phyloP scores from a whole-genome alignment of 2,113 vertebrate species.

The Esox niger region DNA sequence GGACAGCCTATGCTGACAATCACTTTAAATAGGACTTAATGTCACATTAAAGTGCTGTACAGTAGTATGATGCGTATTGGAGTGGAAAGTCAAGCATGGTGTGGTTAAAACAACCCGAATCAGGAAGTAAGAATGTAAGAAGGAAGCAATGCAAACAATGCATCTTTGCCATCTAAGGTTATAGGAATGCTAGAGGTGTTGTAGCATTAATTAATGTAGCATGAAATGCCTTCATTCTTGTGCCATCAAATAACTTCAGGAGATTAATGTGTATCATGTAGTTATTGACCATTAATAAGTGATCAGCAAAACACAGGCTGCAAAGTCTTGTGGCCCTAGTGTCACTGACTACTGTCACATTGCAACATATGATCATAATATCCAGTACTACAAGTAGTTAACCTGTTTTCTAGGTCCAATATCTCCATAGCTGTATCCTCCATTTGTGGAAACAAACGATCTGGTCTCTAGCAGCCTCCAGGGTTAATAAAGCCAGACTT shows the following conservation, averaged over 20 bases:
- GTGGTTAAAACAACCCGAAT: too few species aligned
- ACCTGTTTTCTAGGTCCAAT: constrained; percentile 36
- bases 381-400: neutral
- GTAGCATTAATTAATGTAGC: too few species aligned
- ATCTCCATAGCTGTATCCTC: constrained; percentile 28
- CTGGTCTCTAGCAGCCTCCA: constrained; percentile 50
- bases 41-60: too few species aligned
- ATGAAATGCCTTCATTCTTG: too few species aligned
- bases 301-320: constrained; percentile 8
- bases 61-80: too few species aligned
- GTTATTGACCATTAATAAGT: constrained; percentile 16
- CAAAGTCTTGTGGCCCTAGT: constrained; percentile 27
- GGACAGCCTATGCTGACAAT: constrained; percentile 28
- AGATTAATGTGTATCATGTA: neutral
- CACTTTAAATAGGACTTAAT: constrained; percentile 16
- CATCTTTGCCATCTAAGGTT: too few species aligned
- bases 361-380: constrained; percentile 39
- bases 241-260: too few species aligned
- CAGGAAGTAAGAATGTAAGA: too few species aligned
- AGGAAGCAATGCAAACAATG: too few species aligned
- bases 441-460: constrained; percentile 58
- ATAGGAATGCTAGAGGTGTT: too few species aligned
- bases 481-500: constrained; percentile 65
- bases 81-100: too few species aligned
- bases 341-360: constrained; percentile 33